Conservation (phyloP, 2,888 invertebrate species). For the Suillia variegata region DNA sequence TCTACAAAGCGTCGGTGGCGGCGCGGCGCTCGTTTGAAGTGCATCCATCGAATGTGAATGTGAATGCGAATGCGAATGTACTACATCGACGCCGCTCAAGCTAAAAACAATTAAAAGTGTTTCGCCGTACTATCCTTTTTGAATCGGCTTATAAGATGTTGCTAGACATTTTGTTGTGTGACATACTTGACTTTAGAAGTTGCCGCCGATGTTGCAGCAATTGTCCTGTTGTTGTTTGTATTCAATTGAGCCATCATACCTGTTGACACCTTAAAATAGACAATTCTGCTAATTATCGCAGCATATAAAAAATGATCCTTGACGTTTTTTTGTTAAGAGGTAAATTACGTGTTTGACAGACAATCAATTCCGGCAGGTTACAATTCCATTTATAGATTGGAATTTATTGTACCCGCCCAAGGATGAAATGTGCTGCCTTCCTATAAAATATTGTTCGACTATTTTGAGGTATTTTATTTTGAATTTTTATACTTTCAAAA, state of each 20-base stretch:
- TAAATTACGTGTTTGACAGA: background rate
- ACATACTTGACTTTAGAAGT: conserved; percentile 40
- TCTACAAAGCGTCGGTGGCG: too few relatives aligned
- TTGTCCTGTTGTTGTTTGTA: too few relatives aligned
- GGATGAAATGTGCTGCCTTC: too few relatives aligned
- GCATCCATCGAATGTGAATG: conserved; percentile 35
- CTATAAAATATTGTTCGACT: too few relatives aligned
- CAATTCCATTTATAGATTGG: conserved; percentile 17
- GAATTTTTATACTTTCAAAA: too few relatives aligned
- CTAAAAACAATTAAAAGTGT: conserved; percentile 44
- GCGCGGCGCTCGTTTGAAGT: conserved; percentile 40
- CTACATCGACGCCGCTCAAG: conserved; percentile 25
- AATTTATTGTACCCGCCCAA: too few relatives aligned
- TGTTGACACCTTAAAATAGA: conserved; percentile 50
- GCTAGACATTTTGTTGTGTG: conserved; percentile 32
- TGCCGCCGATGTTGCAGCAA: conserved; percentile 37
- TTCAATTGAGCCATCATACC: too few relatives aligned
- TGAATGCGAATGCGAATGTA: too few relatives aligned
- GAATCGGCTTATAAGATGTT: conserved; percentile 34
- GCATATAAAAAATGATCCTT: background rate
- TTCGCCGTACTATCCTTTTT: conserved; percentile 53
- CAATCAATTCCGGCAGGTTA: conserved; percentile 23
- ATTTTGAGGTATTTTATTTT: too few relatives aligned
- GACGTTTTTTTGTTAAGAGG: background rate
- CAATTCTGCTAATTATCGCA: conserved; percentile 46